These are phyloP conservation scores for Haplochromis vanheusdeni DNA, from an alignment of 2,113 vertebrate genomes.

Conservation along the genomic window DNA sequence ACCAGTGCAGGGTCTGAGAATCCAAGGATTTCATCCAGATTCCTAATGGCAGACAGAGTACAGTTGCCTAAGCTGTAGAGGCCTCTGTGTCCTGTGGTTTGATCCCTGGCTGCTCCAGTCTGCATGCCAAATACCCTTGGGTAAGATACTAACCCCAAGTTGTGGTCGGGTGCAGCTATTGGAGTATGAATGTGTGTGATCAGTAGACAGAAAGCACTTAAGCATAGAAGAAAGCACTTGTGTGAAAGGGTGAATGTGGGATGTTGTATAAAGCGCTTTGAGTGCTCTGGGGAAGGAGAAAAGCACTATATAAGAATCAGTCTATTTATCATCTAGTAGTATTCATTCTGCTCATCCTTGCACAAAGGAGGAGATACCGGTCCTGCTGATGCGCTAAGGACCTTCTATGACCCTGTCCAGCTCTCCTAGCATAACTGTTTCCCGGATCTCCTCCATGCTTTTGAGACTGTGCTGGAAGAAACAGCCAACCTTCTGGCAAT, in stretches of 20 bases:
- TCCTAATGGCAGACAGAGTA: background rate
- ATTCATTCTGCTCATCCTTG: background rate
- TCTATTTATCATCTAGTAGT: background rate
- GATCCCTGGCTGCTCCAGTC: background rate
- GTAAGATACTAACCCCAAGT: background rate
- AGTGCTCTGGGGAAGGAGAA: rapidly evolving
- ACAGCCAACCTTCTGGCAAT: background rate
- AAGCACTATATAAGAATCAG: background rate
- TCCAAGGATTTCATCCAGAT: background rate
- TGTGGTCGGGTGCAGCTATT: background rate
- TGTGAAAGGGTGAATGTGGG: background rate
- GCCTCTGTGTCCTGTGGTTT: background rate
- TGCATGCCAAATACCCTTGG: background rate
- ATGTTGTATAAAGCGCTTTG: background rate
- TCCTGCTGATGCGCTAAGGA: background rate
- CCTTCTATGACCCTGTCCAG: background rate
- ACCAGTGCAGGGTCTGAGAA: background rate
- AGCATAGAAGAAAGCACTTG: background rate
- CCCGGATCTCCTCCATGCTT: background rate
- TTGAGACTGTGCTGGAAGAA: background rate
- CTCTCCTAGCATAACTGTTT: background rate
- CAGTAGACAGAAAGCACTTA: background rate
- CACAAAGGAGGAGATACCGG: background rate
- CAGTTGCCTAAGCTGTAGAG: background rate
- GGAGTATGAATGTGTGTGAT: background rate